Evolutionary conservation across 2,888 invertebrate genomes (phyloP), one percentile per base, ranked within the genome.

Genomic region (Ommatoiulus sabulosus): DNA sequence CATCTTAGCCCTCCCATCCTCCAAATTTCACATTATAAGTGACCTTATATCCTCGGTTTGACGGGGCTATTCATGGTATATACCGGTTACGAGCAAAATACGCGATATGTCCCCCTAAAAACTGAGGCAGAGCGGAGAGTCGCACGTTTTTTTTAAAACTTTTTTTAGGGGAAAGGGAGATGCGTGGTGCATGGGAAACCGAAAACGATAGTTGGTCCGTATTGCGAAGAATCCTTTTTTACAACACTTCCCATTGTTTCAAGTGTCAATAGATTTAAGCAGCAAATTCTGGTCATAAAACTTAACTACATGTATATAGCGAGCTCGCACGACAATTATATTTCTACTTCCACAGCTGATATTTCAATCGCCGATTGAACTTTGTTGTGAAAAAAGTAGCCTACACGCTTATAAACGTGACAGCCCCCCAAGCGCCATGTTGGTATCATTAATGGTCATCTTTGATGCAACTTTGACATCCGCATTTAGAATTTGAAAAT

Each of bases 1-100:
- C 57, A 57, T 57, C 57, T 17, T 17, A 57, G 57, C 57, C 57
- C 57, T 57, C 57, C 57, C 57, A 57, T 57, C 57, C 57, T 57
- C 57, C 57, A 57, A 57, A 57, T 15, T 57, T 57, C 57, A 57
- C 57, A 57, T 57, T 57, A 57, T 57, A 57, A 57, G 57, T 57
- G 57, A 57, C 57, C 57, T 57, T 57, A 57, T 57, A 57, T 57
- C 57, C 57, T 17, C 57, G 57, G 57, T 57, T 57, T 57, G 57
- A 57, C 57, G 57, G 17, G 57, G 57, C 57, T 57, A 57, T 57
- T 57, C 57, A 57, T 15, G 57, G 17, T 35, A 35, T 0, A 57
- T 57, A 57, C 57, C 17, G 17, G 57, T 57, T 57, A 57, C 57
- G 57, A 57, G 57, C 57, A 57, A 57, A 57, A 57, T 57, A 17